phyloP scores from a whole-genome alignment of 2,113 vertebrate genomes.

The Aegypius monachus region DNA sequence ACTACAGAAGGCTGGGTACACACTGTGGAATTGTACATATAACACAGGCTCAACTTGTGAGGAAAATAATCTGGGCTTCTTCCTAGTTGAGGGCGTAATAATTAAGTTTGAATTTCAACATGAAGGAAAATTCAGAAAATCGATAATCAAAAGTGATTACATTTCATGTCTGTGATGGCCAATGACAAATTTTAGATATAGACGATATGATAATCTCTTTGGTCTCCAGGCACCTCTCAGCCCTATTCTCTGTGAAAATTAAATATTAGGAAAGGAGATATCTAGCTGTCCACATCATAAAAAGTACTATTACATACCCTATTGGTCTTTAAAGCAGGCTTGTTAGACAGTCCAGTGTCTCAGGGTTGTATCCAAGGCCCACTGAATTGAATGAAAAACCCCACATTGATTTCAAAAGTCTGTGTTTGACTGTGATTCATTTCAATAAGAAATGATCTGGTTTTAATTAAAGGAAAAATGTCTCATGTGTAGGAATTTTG shows the following conservation, averaged over 20 bases:
- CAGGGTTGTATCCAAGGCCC: neutral
- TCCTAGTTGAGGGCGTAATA: neutral
- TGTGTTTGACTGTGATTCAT: neutral
- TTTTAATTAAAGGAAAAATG: neutral
- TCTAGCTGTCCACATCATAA: neutral
- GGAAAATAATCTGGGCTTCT: neutral
- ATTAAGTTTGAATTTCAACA: neutral
- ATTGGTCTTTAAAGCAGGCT: neutral
- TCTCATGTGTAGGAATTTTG: neutral
- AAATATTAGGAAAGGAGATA: neutral
- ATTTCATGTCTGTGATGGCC: neutral
- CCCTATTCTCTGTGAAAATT: neutral
- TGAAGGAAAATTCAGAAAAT: neutral
- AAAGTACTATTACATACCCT: neutral
- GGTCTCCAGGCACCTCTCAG: neutral
- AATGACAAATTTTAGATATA: neutral
- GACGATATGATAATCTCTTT: neutral
- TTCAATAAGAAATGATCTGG: neutral
- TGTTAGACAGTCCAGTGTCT: neutral
- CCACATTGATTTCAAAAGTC: neutral
- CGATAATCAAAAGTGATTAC: neutral
- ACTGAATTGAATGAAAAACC: neutral
- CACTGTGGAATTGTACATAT: neutral
- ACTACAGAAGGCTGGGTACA: neutral
- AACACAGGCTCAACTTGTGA: neutral